phyloP scores from a whole-genome alignment of 2,888 invertebrate genomes.

The Drepana falcataria region DNA sequence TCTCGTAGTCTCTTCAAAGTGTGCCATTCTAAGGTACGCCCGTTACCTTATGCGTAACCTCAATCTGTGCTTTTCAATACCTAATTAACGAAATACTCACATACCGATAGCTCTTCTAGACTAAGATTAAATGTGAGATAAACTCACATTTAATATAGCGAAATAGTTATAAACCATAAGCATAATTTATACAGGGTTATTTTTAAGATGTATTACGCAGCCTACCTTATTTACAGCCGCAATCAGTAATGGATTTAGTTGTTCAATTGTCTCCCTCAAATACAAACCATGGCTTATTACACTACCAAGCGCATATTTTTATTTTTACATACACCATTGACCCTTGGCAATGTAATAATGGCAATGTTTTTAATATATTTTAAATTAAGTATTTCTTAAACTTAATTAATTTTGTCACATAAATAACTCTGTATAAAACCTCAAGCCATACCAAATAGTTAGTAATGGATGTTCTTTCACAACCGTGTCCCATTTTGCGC shows the following conservation, averaged over 20 bases:
- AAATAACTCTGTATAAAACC: slow-evolving; percentile 76
- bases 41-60: slow-evolving; percentile 68
- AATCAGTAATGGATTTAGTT: slow-evolving; percentile 9
- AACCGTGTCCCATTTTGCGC: not conserved
- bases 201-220: slow-evolving; percentile 53
- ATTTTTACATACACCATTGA: slow-evolving; percentile 6
- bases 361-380: slow-evolving; percentile 14
- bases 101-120: too few species aligned
- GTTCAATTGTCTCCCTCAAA: slow-evolving; percentile 13
- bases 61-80: slow-evolving; percentile 67
- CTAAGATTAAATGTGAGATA: too few species aligned
- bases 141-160: slow-evolving; percentile 53
- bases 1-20: slow-evolving; percentile 61
- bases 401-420: slow-evolving; percentile 13
- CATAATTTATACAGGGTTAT: slow-evolving; percentile 79
- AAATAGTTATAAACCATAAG: slow-evolving; percentile 69
- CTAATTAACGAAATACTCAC: slow-evolving; percentile 70
- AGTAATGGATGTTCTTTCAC: too few species aligned
- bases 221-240: slow-evolving; percentile 17
- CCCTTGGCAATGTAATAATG: slow-evolving; percentile 17
- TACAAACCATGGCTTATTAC: too few species aligned
- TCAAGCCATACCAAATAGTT: slow-evolving; percentile 68
- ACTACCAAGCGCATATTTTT: not conserved
- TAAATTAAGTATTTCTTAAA: slow-evolving; percentile 13
- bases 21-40: slow-evolving; percentile 70